Evolutionary conservation across 2,888 invertebrate genomes (phyloP).

Genomic region (Oscheius myriophilus): DNA sequence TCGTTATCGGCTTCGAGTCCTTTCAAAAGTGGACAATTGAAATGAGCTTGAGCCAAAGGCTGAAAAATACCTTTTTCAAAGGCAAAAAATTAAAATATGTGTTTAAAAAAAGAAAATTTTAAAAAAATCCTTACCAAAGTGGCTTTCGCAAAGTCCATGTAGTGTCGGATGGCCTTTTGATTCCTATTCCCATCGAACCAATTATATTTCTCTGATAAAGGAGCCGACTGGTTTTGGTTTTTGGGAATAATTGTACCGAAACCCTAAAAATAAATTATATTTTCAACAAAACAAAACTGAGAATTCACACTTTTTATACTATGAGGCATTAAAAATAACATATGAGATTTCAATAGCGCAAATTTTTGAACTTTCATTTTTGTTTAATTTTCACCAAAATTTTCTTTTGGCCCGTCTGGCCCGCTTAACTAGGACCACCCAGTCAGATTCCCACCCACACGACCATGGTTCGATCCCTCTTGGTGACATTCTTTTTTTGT

Average conservation of each 20-base stretch:
- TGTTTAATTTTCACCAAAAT: no score
- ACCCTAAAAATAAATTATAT: slow-evolving; percentile 18
- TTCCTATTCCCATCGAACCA: slow-evolving; percentile 11
- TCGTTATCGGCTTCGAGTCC: slow-evolving; percentile 23
- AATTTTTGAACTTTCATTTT: no score
- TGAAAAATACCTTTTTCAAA: slow-evolving; percentile 11
- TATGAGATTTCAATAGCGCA: no score
- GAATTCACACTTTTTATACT: background rate
- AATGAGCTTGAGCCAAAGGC: slow-evolving; percentile 8
- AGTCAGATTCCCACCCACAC: no score
- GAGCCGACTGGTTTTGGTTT: background rate
- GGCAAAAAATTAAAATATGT: background rate
- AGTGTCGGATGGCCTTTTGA: slow-evolving; percentile 19
- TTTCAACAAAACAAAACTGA: background rate
- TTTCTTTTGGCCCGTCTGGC: no score
- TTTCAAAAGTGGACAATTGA: slow-evolving; percentile 15
- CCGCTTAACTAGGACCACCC: no score
- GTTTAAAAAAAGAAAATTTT: background rate
- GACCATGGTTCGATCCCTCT: no score
- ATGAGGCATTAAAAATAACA: no score
- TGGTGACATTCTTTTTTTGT: no score
- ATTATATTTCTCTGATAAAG: slow-evolving; percentile 5
- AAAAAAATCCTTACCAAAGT: no score
- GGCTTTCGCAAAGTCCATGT: slow-evolving; percentile 19
- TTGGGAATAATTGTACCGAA: slow-evolving; percentile 19